Base-by-base conservation (phyloP, 2,888 invertebrate species). In the Hirtodrosophila histrioides region DNA sequence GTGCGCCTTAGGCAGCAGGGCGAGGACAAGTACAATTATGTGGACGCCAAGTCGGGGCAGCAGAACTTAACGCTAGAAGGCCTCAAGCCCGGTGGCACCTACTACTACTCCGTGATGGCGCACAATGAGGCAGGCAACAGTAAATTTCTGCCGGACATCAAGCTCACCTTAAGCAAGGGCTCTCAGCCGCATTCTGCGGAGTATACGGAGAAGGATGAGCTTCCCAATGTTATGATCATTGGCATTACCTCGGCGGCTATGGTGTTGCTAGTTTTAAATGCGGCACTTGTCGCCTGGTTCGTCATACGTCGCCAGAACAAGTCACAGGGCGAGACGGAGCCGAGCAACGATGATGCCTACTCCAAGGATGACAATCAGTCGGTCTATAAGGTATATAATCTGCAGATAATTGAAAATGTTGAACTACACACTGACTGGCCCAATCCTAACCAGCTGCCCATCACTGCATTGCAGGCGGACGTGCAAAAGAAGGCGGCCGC, bases 341-440 rank as follows among this genome's bases (percentile, higher is more conserved):
- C 88, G 33, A 90, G 86, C 50, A 89, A 87, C 41, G 91, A 91
- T 43, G 90, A 90, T 67, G 91, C 90, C 40, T 90, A 90, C 71
- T 90, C 91, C 17, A 90, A 90, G 75, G 91, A 91, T 39, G 90
- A 90, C 50, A 89, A 86, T 43, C 91, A 91, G 50, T 90, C 90
- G 0, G 91, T 90, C 3, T 91, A 91, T 12, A 90, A 90, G 90
- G 90, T 90, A 79, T 57, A 69, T 31, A 3, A 17, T 2, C 31
- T 24, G 0, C 9, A 44, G 33, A n/a, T 36, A n/a, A 9, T 51
- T 6, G 8, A 31, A 11, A 46, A 43, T 17, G 29, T 46, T 39
- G 37, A 57, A 45, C 39, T 31, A 43, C 36, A 17, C 35, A 64
- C 51, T 65, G 54, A 65, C 53, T 63, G 31, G 33, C 35, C 45